Base-by-base conservation (phyloP, 2,797 vertebrate species). In the Lophius americanus region DNA sequence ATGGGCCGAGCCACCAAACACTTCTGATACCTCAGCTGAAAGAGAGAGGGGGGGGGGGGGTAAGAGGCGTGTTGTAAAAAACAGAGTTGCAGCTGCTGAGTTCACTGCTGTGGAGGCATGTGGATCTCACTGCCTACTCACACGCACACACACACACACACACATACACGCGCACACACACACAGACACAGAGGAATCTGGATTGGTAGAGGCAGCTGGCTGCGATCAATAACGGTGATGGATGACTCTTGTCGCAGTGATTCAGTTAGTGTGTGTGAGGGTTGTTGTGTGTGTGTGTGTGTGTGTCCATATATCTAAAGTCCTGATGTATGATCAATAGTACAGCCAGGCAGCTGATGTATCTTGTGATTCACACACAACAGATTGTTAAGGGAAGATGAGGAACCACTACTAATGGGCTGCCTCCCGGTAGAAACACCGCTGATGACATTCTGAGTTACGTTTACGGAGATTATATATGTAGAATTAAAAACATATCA, bases 11-110 rank as follows among this genome's bases (percentile, higher is more conserved):
- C 98, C 37, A 99, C 98, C 88, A 99, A 91, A 85, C 98, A 99
- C 93, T 99, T 99, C 92, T 99, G 98, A 87, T 99, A 99, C 71
- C 97, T 95, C 73, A 99, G 76, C 97, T 99, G 92, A 65, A 91
- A 69, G 43, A 61, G 66, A 12, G 51, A 37, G 7, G 3, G 6
- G 14, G 43, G 33, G 41, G 50, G 9, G 9, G 52, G 38, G 7
- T 12, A 51, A 33, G 52, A 42, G 51, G 60, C 7, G 33, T 12
- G 47, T 6, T 23, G 61, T 79, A 74, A 78, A 84, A 76, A 76
- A 78, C 3, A 36, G 47, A 75, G 55, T 73, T 85, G 85, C 65
- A 82, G 57, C 76, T 83, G 82, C 80, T 81, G 75, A 77, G 58
- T 68, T n/a, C 13, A 76, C 1, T 9, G 35, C 64, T 66, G 75